Evolutionary conservation across 2,888 invertebrate genomes (phyloP), one percentile per base, ranked within the genome.

Genomic region (Salpingus planirostris): DNA sequence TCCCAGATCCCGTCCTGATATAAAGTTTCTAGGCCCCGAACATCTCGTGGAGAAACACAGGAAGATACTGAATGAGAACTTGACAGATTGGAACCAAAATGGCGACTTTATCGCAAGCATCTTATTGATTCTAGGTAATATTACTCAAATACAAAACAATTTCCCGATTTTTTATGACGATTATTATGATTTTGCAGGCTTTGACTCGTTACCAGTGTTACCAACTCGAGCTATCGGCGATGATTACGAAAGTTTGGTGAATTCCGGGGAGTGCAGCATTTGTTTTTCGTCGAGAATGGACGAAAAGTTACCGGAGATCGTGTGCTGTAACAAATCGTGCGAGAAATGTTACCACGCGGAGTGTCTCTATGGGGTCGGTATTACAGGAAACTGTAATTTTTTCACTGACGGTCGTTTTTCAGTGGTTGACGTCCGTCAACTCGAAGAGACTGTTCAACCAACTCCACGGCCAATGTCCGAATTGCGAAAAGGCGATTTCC

Each of bases 21-120:
- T 68, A 7, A 60, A 54, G 33, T 62, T 68, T 44, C 40, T 67
- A 21, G 68, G 69, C 1, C 62, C 67, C 6, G 60, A 62, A 27
- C 46, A 50, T 28, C 24, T 50, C 2, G 51, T 60, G 2, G 45
- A 54, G 27, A 32, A 44, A 2, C 59, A 55, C 23, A 46, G 50
- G n/a, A 38, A 40, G 11, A 49, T 44, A 21, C 33, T 66, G 8
- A 55, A 57, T 22, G 39, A 47, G 4, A 63, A 65, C 40, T 51
- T 64, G 15, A 46, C 49, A 18, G 49, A 60, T n/a, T 67, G 66
- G 67, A 44, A 57, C 4, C 18, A 6, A 8, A 18, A 18, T 8
- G 5, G 8, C 8, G 18, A 8, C 5, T 5, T 18, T 18, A 18
- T 18, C 5, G 8, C 18, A 6, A 8, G 18, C 5, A 18, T 65